A percentile compares a stretch with the other conserved stretches of the same genome.
These are phyloP conservation scores for Drosophila emarginata DNA, from an alignment of 2,888 invertebrate genomes.

Conservation along the genomic window DNA sequence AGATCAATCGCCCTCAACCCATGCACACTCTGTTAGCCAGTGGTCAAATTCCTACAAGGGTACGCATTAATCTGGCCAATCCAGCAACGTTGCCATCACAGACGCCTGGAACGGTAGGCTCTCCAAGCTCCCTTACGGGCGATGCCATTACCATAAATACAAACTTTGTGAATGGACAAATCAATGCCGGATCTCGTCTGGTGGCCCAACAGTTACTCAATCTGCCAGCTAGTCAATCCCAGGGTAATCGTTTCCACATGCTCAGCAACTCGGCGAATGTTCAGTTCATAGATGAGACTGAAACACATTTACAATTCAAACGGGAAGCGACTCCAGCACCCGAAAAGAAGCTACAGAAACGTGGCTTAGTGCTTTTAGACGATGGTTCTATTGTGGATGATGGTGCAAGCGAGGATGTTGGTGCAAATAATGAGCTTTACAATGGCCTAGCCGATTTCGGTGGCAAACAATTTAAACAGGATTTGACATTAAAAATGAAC, in stretches of 20 bases:
- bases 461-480: slow-evolving; percentile 86
- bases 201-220: slow-evolving; percentile 85
- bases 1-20: slow-evolving; percentile 83
- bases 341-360: slow-evolving; percentile 83
- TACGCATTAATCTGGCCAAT: slow-evolving; percentile 84
- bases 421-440: slow-evolving; percentile 42
- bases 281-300: slow-evolving; percentile 85
- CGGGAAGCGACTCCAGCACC: slow-evolving; percentile 36
- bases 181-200: slow-evolving; percentile 84
- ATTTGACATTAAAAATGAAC: slow-evolving; percentile 83
- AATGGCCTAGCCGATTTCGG: slow-evolving; percentile 88
- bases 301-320: slow-evolving; percentile 78
- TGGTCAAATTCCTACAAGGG: slow-evolving; percentile 85
- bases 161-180: slow-evolving; percentile 87
- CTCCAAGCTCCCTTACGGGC: neutral
- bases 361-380: slow-evolving; percentile 86
- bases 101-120: neutral
- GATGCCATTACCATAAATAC: slow-evolving; percentile 77
- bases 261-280: slow-evolving; percentile 85
- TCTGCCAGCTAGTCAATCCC: slow-evolving; percentile 1
- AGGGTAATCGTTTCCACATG: slow-evolving; percentile 59
- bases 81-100: slow-evolving; percentile 41
- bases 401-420: slow-evolving; percentile 29
- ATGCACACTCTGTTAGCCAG: slow-evolving; percentile 84
- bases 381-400: slow-evolving; percentile 89